A percentile compares a stretch with the other conserved stretches of the same genome.
Evolutionary conservation across 1,140 invertebrate genomes (phyloP).

Genomic region (Carcinoscorpius rotundicauda): DNA sequence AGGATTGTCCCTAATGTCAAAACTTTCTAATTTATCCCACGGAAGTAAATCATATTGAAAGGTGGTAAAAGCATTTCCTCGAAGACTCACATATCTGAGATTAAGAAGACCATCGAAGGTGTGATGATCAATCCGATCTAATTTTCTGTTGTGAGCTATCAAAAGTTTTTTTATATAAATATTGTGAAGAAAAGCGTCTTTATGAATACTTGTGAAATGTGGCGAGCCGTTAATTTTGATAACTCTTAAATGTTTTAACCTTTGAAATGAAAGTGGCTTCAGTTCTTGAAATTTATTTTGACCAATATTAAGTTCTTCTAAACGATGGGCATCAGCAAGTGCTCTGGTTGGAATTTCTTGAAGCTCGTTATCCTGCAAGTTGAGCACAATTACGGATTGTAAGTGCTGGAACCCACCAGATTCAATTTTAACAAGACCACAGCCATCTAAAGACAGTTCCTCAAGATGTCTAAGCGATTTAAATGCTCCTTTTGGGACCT

Average conservation of each 20-base stretch:
- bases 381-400: slow-evolving; percentile 52
- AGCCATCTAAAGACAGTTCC: slow-evolving; percentile 62
- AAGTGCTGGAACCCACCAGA: slow-evolving; percentile 59
- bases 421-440: slow-evolving; percentile 63
- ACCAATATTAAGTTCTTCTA: slow-evolving; percentile 25
- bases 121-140: slow-evolving; percentile 42
- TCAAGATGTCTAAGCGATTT: slow-evolving; percentile 54
- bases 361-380: slow-evolving; percentile 64
- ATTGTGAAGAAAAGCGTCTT: slow-evolving; percentile 30
- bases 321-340: slow-evolving; percentile 42
- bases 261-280: slow-evolving; percentile 18
- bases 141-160: slow-evolving; percentile 36
- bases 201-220: slow-evolving; percentile 28
- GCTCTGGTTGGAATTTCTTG: slow-evolving; percentile 57
- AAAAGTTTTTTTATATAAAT: slow-evolving; percentile 51
- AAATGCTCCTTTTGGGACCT: slow-evolving; percentile 36
- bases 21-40: slow-evolving; percentile 22
- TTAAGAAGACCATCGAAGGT: slow-evolving; percentile 54
- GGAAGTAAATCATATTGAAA: slow-evolving; percentile 15
- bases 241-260: slow-evolving; percentile 17
- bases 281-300: slow-evolving; percentile 19
- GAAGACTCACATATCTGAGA: slow-evolving; percentile 48
- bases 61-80: slow-evolving; percentile 22
- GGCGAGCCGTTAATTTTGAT: slow-evolving; percentile 28
- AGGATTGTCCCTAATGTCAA: slow-evolving; percentile 59